phyloP scores from a whole-genome alignment of 1,140 invertebrate genomes.

The Euborellia annulipes region DNA sequence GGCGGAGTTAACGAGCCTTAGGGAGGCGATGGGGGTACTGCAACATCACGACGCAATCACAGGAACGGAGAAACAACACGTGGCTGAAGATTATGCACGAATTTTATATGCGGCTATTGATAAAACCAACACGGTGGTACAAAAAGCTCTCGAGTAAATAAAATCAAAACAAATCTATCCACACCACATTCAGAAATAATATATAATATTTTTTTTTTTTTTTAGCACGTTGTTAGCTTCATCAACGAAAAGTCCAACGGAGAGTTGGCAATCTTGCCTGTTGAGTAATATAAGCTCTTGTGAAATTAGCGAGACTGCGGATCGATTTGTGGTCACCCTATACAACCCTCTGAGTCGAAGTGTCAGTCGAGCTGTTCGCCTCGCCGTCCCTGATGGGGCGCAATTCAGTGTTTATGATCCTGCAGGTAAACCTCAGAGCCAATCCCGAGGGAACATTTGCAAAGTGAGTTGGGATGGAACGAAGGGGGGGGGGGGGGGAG shows the following conservation, averaged over 20 bases:
- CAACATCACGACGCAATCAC: slow-evolving; percentile 76
- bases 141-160: slow-evolving; percentile 7
- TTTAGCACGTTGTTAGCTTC: too few species aligned
- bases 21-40: slow-evolving; percentile 55
- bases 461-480: too few species aligned
- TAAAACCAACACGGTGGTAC: not conserved
- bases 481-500: too few species aligned
- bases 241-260: too few species aligned
- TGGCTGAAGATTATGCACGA: slow-evolving; percentile 35
- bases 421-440: too few species aligned
- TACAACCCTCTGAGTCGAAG: slow-evolving; percentile 66
- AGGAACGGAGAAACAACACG: slow-evolving; percentile 39
- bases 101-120: slow-evolving; percentile 24
- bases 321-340: slow-evolving; percentile 48
- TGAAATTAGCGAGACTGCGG: slow-evolving; percentile 39
- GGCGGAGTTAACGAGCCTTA: slow-evolving; percentile 24
- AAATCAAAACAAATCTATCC: too few species aligned
- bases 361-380: slow-evolving; percentile 42
- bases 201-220: too few species aligned
- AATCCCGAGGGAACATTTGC: too few species aligned
- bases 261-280: too few species aligned
- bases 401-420: slow-evolving; percentile 47
- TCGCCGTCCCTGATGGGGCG: slow-evolving; percentile 46
- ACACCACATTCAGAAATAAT: too few species aligned
- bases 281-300: slow-evolving; percentile 49